These are phyloP conservation scores for Gonatopus flavifemur DNA, from an alignment of 1,140 invertebrate species.

Conservation along the genomic window DNA sequence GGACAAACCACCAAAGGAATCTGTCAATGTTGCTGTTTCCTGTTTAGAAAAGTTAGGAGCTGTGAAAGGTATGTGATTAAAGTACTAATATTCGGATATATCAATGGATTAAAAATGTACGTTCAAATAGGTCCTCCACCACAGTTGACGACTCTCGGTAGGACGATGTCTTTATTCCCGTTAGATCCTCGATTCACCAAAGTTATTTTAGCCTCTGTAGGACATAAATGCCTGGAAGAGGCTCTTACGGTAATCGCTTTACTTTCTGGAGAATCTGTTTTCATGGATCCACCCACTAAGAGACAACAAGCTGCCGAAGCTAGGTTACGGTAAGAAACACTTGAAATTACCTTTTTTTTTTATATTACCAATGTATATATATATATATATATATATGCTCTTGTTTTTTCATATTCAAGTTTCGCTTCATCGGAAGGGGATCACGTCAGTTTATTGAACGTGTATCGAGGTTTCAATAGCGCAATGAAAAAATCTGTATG, in stretches of 20 bases:
- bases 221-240: slow-evolving; percentile 85
- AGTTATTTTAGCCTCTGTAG: slow-evolving; percentile 75
- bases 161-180: slow-evolving; percentile 88
- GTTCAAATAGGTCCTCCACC: slow-evolving; percentile 51
- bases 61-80: slow-evolving; percentile 60
- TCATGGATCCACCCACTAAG: slow-evolving; percentile 57
- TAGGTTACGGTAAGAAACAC: slow-evolving; percentile 46
- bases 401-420: slow-evolving; percentile 66
- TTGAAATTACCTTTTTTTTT: no score
- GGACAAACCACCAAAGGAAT: slow-evolving; percentile 78
- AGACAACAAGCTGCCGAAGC: slow-evolving; percentile 48
- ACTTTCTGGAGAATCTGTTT: slow-evolving; percentile 69
- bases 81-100: slow-evolving; percentile 9
- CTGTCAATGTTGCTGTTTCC: slow-evolving; percentile 68
- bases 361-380: no score
- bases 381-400: no score
- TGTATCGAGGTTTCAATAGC: slow-evolving; percentile 78
- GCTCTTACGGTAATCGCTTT: slow-evolving; percentile 71
- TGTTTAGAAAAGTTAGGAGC: slow-evolving; percentile 77
- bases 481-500: slow-evolving; percentile 79
- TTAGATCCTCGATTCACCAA: slow-evolving; percentile 89
- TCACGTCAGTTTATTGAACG: slow-evolving; percentile 89
- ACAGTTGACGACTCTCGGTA: slow-evolving; percentile 78
- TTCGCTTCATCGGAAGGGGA: slow-evolving; percentile 89
- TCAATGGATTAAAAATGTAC: not conserved